Base-by-base conservation (phyloP, 64 coral and sea anemone genomes). In the Montipora sp. region DNA sequence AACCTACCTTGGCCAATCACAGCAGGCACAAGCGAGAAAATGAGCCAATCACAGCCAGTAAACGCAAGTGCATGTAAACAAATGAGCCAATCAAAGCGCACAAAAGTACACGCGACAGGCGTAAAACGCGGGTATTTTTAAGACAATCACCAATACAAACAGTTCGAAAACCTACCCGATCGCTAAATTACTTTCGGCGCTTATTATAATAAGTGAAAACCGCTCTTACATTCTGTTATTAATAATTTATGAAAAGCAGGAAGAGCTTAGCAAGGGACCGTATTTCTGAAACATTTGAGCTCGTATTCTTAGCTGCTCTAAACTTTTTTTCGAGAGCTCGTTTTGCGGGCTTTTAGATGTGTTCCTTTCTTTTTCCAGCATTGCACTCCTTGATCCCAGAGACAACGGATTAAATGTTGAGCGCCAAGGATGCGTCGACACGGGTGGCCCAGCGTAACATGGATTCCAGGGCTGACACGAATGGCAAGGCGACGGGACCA, bases 301-400 rank as follows among this genome's bases (percentile, higher is more conserved):
- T 78, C 95, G 79, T 89, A 98, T 92, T 78, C 95, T 90, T 20
- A 98, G 57, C 46, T 94, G 87, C 14, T 92, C 95, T 19, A 98
- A 77, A 65, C 95, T 98, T 79, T 94, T 98, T 5, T 89, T 80
- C 20, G 92, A 98, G 92, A 89, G 94, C 18, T 93, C 91, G 24
- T 77, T 47, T 45, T 78, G 48, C 3, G 77, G 23, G 5, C 84
- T 74, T 58, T 58, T 22, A 0, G 70, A 66, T 8, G 44, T 19
- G 16, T 45, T 59, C 3, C 91, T 92, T 27, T 89, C 77, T 50
- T 94, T 98, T 46, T 92, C 92, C 66, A 55, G 59, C 8, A 79
- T 15, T 13, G 80, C 70, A 45, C 57, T 91, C 59, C 87, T 94
- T 19, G 79, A 74, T 15, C 92, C 88, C 3, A 88, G 84, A 22